These are phyloP conservation scores for Rhodeus uyekii DNA, from an alignment of 2,797 vertebrate genomes.

Conservation along the genomic window DNA sequence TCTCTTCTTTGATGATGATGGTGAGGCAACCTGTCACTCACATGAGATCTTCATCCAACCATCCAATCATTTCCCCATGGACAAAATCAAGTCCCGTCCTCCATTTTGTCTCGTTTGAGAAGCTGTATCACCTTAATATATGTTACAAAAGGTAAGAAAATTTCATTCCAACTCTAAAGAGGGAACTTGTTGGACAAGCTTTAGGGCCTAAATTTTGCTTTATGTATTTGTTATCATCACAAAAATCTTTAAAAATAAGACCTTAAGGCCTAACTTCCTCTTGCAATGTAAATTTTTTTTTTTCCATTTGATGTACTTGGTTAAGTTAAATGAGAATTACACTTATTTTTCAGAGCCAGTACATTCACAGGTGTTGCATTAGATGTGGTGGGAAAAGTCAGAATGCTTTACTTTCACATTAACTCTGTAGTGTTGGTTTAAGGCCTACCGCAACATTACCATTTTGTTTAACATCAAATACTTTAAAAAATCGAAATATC, in stretches of 20 bases:
- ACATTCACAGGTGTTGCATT: constrained; percentile 33
- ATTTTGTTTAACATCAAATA: not conserved
- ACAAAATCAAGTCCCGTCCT: too few species aligned
- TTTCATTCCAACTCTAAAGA: too few species aligned
- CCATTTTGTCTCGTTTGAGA: too few species aligned
- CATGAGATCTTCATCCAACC: too few species aligned
- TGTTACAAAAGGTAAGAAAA: too few species aligned
- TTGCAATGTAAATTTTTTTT: not conserved
- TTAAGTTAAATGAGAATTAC: not conserved
- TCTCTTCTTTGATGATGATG: too few species aligned
- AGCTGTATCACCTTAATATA: too few species aligned
- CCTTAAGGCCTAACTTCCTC: not conserved
- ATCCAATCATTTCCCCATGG: too few species aligned
- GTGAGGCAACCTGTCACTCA: too few species aligned
- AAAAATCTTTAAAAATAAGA: not conserved
- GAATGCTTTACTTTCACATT: constrained; percentile 30
- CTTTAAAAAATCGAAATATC: not conserved
- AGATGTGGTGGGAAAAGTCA: constrained; percentile 45
- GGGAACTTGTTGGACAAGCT: too few species aligned
- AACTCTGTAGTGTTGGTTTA: constrained; percentile 20
- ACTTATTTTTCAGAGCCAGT: not conserved
- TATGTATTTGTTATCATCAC: not conserved
- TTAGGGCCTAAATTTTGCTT: too few species aligned
- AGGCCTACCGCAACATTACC: not conserved
- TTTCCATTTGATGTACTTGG: not conserved